Conservation (phyloP, 92 coral and sea anemone genomes). For the Pocillopora grandis region DNA sequence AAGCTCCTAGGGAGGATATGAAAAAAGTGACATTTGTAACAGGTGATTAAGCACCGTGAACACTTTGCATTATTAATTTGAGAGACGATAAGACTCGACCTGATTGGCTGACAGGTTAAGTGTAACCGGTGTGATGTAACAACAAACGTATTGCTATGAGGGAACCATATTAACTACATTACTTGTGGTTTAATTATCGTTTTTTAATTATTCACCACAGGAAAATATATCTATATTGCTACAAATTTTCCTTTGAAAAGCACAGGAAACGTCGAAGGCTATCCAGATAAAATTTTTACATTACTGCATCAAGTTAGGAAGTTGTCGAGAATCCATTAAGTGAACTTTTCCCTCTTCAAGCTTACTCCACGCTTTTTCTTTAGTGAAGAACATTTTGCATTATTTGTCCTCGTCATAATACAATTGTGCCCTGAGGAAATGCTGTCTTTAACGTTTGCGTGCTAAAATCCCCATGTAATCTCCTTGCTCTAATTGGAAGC, state of each 20-base stretch:
- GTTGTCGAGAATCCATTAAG: too few relatives aligned
- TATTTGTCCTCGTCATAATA: too few relatives aligned
- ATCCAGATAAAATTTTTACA: too few relatives aligned
- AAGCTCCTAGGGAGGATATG: neutral
- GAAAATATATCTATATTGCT: slow-evolving; percentile 1
- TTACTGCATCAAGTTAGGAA: too few relatives aligned
- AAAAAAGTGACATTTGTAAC: slow-evolving; percentile 18
- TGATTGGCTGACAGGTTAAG: slow-evolving; percentile 3
- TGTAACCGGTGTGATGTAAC: slow-evolving; percentile 15
- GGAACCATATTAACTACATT: slow-evolving; percentile 3
- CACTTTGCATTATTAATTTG: neutral
- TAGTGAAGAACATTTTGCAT: too few relatives aligned
- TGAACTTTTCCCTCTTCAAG: too few relatives aligned
- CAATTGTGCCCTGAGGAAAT: too few relatives aligned
- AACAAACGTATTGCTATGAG: neutral
- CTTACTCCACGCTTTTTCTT: too few relatives aligned
- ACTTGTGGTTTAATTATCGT: slow-evolving; percentile 5
- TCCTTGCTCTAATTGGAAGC: too few relatives aligned
- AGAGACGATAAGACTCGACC: neutral
- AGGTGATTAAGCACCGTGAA: slow-evolving; percentile 11
- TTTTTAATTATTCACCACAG: slow-evolving; percentile 1
- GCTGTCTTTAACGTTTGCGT: too few relatives aligned
- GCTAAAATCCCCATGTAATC: too few relatives aligned
- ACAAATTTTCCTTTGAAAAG: neutral
- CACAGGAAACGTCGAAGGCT: neutral